phyloP scores from a whole-genome alignment of 2,113 vertebrate genomes.

The Corapipo altera region DNA sequence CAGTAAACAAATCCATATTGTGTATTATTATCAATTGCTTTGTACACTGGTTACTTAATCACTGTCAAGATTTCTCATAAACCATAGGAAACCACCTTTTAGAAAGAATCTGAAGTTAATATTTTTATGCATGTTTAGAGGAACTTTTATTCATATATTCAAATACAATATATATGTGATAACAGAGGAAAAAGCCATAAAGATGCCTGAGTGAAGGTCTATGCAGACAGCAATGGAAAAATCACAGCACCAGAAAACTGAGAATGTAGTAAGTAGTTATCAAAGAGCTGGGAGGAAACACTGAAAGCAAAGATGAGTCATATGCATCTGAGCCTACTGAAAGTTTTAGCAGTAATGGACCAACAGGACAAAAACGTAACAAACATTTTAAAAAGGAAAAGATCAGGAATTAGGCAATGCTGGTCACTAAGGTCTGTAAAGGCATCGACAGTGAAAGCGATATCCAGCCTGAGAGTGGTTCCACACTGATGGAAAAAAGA shows the following conservation, averaged over 20 bases:
- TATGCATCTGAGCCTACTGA: neutral
- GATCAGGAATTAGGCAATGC: neutral
- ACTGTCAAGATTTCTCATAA: neutral
- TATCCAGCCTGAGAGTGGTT: neutral
- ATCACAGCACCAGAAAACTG: neutral
- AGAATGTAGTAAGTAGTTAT: neutral
- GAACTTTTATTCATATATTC: neutral
- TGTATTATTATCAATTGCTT: neutral
- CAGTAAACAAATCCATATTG: neutral
- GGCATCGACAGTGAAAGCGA: neutral
- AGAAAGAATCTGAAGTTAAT: neutral
- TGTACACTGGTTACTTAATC: neutral
- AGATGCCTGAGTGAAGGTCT: neutral
- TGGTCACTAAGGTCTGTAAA: neutral
- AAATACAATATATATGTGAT: neutral
- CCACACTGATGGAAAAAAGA: neutral
- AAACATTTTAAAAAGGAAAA: neutral
- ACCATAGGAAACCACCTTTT: neutral
- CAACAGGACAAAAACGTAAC: neutral
- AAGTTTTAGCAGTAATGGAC: neutral
- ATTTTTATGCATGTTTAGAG: neutral
- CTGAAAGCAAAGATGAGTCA: neutral
- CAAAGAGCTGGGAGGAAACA: neutral
- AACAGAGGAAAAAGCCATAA: neutral
- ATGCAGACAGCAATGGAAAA: neutral